Evolutionary conservation across 1,140 invertebrate species (phyloP).

Genomic region (Metaphire vulgaris): DNA sequence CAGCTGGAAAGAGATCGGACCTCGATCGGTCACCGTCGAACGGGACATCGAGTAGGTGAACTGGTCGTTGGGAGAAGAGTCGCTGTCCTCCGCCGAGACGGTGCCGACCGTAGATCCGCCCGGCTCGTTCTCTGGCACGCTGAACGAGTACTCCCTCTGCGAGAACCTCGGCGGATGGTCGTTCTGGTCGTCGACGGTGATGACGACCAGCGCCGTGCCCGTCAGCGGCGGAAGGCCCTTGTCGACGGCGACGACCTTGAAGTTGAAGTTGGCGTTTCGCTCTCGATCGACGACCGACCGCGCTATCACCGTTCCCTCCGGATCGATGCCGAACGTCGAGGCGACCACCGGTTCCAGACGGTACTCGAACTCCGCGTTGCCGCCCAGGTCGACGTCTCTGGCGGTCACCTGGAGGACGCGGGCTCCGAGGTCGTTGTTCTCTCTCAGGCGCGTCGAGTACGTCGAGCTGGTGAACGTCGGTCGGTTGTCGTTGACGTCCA

Average conservation of each 20-base stretch:
- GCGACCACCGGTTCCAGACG: slow-evolving; percentile 60
- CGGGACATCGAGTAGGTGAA: not conserved
- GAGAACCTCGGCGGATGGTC: slow-evolving; percentile 72
- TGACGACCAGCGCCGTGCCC: slow-evolving; percentile 53
- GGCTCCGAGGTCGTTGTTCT: slow-evolving; percentile 30
- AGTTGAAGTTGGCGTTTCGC: slow-evolving; percentile 29
- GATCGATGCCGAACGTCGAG: slow-evolving; percentile 56
- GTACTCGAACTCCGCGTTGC: slow-evolving; percentile 69
- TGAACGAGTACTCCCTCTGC: slow-evolving; percentile 55
- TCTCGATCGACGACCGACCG: slow-evolving; percentile 17
- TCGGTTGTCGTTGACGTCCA: slow-evolving; percentile 88
- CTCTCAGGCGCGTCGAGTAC: slow-evolving; percentile 57
- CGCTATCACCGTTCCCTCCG: slow-evolving; percentile 31
- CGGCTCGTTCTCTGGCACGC: slow-evolving; percentile 35
- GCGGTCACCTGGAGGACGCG: slow-evolving; percentile 63
- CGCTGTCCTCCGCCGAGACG: not conserved
- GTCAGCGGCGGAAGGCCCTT: slow-evolving; percentile 60
- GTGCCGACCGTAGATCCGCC: not conserved
- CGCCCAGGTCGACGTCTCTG: slow-evolving; percentile 68
- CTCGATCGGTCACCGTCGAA: not conserved
- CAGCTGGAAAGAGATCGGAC: not conserved
- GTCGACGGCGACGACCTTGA: slow-evolving; percentile 35
- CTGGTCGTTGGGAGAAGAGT: not conserved
- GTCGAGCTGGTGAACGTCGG: slow-evolving; percentile 70
- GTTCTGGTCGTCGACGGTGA: slow-evolving; percentile 66